Conservation (phyloP, 2,888 invertebrate species). For the Callosobruchus maculatus region DNA sequence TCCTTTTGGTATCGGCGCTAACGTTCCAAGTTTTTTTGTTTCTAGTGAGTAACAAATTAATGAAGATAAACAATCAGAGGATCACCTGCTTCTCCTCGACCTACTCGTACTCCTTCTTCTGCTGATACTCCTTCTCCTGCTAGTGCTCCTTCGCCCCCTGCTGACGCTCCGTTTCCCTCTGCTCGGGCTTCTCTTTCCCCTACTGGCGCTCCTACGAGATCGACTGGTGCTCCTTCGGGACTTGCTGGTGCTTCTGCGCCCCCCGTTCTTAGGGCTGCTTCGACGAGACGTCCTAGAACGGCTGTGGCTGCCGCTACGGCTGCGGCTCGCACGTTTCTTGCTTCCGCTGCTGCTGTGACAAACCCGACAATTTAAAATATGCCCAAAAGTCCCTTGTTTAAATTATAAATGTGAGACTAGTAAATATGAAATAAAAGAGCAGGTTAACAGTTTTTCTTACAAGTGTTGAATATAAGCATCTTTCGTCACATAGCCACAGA, state of each 20-base stretch:
- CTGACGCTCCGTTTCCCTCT: conserved; percentile 13
- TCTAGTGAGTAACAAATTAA: too few species aligned
- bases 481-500: too few species aligned
- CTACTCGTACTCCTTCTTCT: conserved; percentile 11
- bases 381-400: conserved; percentile 2
- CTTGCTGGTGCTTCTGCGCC: conserved; percentile 26
- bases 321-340: conserved; percentile 10
- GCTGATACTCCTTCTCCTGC: conserved; percentile 27
- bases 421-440: too few species aligned
- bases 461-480: too few species aligned
- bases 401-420: conserved; percentile 6
- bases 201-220: conserved; percentile 24
- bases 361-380: too few species aligned
- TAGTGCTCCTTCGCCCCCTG: conserved; percentile 7
- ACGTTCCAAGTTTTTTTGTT: too few species aligned
- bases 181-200: conserved; percentile 6
- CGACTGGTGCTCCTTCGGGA: conserved; percentile 29
- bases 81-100: conserved; percentile 2
- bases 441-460: too few species aligned
- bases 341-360: conserved; percentile 20
- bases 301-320: conserved; percentile 19
- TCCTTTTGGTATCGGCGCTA: too few species aligned
- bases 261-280: conserved; percentile 7
- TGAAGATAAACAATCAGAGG: too few species aligned
- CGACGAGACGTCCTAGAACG: conserved; percentile 15